phyloP scores from a whole-genome alignment of 2,113 vertebrate genomes.

The Calidris pugnax region DNA sequence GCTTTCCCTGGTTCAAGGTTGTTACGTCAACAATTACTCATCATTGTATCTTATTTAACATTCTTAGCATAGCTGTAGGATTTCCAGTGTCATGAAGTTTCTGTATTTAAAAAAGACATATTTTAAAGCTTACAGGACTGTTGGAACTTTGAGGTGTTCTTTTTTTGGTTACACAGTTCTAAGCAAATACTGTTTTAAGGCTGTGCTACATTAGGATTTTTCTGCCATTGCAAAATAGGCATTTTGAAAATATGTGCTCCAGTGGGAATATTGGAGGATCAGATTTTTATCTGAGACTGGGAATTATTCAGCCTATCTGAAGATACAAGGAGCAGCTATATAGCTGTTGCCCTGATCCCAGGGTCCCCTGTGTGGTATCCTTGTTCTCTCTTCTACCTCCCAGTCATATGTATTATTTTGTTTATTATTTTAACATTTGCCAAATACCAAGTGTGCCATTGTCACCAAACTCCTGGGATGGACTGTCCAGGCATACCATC shows the following conservation, averaged over 20 bases:
- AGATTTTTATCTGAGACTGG: neutral
- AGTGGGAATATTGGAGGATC: neutral
- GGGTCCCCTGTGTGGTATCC: neutral
- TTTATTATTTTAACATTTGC: neutral
- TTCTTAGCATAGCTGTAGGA: neutral
- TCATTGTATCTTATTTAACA: slow-evolving; percentile 35
- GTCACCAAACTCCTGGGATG: neutral
- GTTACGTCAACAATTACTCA: neutral
- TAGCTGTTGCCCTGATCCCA: neutral
- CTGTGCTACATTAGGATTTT: neutral
- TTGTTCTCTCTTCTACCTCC: neutral
- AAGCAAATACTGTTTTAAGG: neutral
- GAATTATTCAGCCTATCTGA: neutral
- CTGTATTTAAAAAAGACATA: neutral
- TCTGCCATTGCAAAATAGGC: neutral
- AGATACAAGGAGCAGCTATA: neutral
- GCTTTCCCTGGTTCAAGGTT: neutral
- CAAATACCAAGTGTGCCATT: neutral
- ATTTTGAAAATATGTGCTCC: neutral
- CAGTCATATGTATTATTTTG: neutral
- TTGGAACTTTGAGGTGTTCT: neutral
- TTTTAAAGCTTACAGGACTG: slow-evolving; percentile 7
- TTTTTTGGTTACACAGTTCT: neutral
- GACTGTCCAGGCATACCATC: neutral
- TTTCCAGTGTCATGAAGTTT: slow-evolving; percentile 32